phyloP scores from a whole-genome alignment of 2,888 invertebrate species.

The Allygus modestus region DNA sequence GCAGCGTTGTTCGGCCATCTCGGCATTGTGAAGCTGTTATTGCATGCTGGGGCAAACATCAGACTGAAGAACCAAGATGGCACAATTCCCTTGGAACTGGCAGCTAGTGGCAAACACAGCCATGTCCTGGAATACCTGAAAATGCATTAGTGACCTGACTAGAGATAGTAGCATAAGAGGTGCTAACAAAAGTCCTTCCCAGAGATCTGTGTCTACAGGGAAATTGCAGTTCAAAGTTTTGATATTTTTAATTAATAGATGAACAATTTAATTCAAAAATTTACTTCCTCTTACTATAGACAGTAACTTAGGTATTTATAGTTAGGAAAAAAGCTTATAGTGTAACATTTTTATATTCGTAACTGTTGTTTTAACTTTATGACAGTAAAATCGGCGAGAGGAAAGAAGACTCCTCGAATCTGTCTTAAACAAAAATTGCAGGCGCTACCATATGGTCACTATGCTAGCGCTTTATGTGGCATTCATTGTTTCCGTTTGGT shows the following conservation, averaged over 20 bases:
- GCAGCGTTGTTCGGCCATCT: constrained; percentile 93
- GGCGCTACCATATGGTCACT: no score
- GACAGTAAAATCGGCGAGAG: no score
- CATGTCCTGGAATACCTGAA: constrained; percentile 65
- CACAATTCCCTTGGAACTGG: constrained; percentile 82
- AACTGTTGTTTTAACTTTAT: no score
- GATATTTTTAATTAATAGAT: neutral
- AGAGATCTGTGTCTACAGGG: neutral
- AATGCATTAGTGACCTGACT: constrained; percentile 19
- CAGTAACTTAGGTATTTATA: no score
- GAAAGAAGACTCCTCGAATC: no score
- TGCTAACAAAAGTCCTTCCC: neutral
- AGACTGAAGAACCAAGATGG: constrained; percentile 85
- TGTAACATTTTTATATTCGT: no score
- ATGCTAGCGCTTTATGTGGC: no score
- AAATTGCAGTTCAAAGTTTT: neutral
- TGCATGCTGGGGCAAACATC: constrained; percentile 84
- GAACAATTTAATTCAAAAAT: no score
- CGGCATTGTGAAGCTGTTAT: constrained; percentile 85
- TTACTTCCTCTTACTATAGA: no score
- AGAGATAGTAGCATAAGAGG: neutral
- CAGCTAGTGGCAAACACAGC: constrained; percentile 72
- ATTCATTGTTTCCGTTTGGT: no score
- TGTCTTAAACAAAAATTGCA: no score
- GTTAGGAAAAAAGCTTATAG: no score